Evolutionary conservation across 1,140 invertebrate genomes (phyloP).

Genomic region (Acromyrmex heyeri): DNA sequence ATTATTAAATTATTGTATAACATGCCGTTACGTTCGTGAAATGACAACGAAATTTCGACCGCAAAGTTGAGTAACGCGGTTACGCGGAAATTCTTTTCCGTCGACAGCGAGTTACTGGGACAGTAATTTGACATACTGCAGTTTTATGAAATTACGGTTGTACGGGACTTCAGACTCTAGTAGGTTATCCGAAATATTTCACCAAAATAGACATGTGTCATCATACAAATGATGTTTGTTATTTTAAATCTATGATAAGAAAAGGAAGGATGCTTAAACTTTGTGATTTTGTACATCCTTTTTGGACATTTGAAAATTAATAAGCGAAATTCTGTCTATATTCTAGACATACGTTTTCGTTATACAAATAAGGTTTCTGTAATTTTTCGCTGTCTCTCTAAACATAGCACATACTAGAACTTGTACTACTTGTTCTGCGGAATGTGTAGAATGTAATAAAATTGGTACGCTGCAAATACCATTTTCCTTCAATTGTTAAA

Average conservation of each 20-base stretch:
- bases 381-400: background rate
- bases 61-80: slow-evolving; percentile 33
- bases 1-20: slow-evolving; percentile 38
- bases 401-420: slow-evolving; percentile 22
- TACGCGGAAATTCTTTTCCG: slow-evolving; percentile 45
- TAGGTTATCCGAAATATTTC: slow-evolving; percentile 37
- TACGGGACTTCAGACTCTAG: slow-evolving; percentile 32
- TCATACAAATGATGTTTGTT: slow-evolving; percentile 14
- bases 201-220: slow-evolving; percentile 27
- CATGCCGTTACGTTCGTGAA: slow-evolving; percentile 1
- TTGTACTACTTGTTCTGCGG: background rate
- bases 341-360: background rate
- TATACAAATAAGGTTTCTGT: background rate
- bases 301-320: slow-evolving; percentile 3
- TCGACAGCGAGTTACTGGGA: slow-evolving; percentile 49
- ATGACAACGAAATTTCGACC: slow-evolving; percentile 23
- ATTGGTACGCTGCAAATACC: slow-evolving; percentile 25
- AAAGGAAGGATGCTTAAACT: background rate
- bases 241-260: background rate
- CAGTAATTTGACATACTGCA: slow-evolving; percentile 60
- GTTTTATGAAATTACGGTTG: slow-evolving; percentile 50
- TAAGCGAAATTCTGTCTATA: background rate
- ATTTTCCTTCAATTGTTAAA: slow-evolving; percentile 48
- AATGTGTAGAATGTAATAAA: slow-evolving; percentile 48
- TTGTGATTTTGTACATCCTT: background rate